phyloP scores from a whole-genome alignment of 2,113 vertebrate genomes.

The Saguinus midas region DNA sequence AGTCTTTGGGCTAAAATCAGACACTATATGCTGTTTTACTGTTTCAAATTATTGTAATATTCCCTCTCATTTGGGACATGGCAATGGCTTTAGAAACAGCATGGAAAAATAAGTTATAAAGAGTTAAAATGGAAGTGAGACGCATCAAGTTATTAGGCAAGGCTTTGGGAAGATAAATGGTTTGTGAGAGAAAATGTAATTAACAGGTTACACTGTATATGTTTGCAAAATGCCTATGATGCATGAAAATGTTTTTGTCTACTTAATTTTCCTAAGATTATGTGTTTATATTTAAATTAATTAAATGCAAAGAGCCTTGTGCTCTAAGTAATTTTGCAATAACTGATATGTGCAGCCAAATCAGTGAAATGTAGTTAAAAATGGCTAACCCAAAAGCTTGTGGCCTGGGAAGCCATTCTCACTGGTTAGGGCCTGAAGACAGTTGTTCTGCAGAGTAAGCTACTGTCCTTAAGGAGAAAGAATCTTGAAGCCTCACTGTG shows the following conservation, averaged over 20 bases:
- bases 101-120: conserved; percentile 45
- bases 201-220: conserved; percentile 74
- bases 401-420: not conserved
- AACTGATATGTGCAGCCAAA: conserved; percentile 1
- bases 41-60: not conserved
- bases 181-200: conserved; percentile 72
- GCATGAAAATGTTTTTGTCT: conserved; percentile 77
- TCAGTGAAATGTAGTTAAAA: not conserved
- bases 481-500: not conserved
- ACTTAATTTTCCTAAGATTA: conserved; percentile 69
- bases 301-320: conserved; percentile 60
- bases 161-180: conserved; percentile 69
- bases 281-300: conserved; percentile 72
- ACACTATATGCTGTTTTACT: not conserved
- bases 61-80: not conserved
- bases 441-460: not conserved
- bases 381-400: not conserved
- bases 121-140: conserved; percentile 63
- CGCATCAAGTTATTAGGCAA: conserved; percentile 61
- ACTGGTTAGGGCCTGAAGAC: too few relatives aligned
- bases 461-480: not conserved
- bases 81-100: conserved; percentile 39
- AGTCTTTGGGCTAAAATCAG: not conserved
- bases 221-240: conserved; percentile 71
- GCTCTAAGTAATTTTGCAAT: conserved; percentile 51